Percentiles rank a stretch among this genome's conserved stretches.
Conservation (phyloP, 2,113 vertebrate genomes). For the Mugil cephalus region DNA sequence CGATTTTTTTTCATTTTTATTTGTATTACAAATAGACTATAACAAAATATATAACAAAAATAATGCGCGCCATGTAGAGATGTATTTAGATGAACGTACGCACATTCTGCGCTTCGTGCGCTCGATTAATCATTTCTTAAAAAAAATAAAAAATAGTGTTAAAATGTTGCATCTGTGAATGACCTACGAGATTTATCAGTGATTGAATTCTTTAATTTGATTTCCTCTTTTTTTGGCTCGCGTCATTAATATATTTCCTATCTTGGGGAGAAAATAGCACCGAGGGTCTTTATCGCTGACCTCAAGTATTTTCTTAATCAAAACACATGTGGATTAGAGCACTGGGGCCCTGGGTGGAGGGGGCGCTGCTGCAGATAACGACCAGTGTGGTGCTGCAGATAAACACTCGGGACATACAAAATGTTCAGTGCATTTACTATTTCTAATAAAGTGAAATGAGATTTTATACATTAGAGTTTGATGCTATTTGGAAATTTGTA, state of each 20-base stretch:
- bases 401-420: background rate
- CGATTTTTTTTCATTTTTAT: too few relatives aligned
- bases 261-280: background rate
- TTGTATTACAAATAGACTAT: too few relatives aligned
- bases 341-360: constrained; percentile 28
- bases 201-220: constrained; percentile 26
- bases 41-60: too few relatives aligned
- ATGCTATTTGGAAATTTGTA: too few relatives aligned
- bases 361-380: constrained; percentile 62
- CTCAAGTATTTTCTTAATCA: constrained; percentile 30
- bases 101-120: background rate
- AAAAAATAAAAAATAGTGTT: background rate
- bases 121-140: background rate
- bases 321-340: background rate
- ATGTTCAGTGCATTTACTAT: too few relatives aligned
- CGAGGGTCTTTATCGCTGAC: background rate
- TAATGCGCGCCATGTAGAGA: too few relatives aligned
- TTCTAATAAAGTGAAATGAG: too few relatives aligned
- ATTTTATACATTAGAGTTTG: too few relatives aligned
- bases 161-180: background rate
- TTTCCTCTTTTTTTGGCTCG: constrained; percentile 3
- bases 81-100: too few relatives aligned
- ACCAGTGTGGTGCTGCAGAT: constrained; percentile 33
- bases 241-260: background rate
- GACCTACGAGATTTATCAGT: background rate